These are phyloP conservation scores for Pristionchus japonicus DNA, from an alignment of 2,888 invertebrate species.

Conservation along the genomic window DNA sequence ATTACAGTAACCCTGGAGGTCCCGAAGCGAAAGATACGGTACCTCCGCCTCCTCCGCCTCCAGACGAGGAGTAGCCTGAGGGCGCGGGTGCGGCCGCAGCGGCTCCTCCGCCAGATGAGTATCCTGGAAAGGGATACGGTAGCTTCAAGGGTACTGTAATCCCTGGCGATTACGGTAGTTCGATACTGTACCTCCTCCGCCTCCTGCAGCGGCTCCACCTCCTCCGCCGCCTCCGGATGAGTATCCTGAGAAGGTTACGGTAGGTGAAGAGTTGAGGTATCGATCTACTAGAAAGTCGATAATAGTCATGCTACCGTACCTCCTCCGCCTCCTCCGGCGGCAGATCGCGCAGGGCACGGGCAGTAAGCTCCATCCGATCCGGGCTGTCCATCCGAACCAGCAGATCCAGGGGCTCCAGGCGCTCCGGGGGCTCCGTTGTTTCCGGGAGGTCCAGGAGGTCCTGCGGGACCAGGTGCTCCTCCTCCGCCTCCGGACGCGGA, in stretches of 20 bases:
- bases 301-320: background rate
- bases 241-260: background rate
- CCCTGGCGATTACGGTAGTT: background rate
- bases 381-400: slow-evolving; percentile 3
- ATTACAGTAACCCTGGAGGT: background rate
- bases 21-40: background rate
- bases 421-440: background rate
- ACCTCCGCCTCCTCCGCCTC: slow-evolving; percentile 28
- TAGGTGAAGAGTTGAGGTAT: background rate
- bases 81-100: background rate
- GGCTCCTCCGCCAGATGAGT: background rate
- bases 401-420: background rate
- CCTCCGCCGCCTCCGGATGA: slow-evolving; percentile 12
- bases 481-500: background rate
- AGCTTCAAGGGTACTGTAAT: too few species aligned
- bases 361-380: slow-evolving; percentile 42
- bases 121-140: background rate
- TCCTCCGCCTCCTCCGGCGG: slow-evolving; percentile 13
- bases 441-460: slow-evolving; percentile 23
- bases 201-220: background rate
- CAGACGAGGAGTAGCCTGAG: background rate
- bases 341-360: slow-evolving; percentile 16
- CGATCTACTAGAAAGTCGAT: background rate
- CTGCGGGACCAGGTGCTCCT: slow-evolving; percentile 15
- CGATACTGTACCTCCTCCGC: background rate